phyloP scores from a whole-genome alignment of 2,797 vertebrate genomes.

The Crypturellus tataupa region DNA sequence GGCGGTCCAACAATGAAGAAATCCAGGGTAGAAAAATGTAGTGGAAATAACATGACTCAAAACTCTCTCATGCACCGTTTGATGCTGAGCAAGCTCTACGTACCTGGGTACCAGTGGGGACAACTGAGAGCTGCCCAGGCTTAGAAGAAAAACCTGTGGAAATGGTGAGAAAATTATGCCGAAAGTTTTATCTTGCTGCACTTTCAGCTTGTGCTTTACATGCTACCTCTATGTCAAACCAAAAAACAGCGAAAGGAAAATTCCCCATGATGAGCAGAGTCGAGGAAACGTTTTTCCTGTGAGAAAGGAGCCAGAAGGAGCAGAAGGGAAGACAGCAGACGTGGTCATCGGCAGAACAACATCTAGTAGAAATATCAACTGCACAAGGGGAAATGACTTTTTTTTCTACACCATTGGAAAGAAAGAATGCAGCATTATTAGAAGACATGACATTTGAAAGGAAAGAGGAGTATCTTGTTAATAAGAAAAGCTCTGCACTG shows the following conservation, averaged over 20 bases:
- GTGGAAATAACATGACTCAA: not conserved
- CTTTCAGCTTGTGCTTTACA: not conserved
- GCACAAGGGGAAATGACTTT: not conserved
- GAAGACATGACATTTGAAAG: not conserved
- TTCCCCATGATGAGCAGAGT: not conserved
- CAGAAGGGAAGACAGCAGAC: not conserved
- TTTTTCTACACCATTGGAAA: not conserved
- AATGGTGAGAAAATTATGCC: not conserved
- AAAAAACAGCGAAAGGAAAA: not conserved
- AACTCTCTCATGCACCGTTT: not conserved
- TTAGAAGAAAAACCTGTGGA: not conserved
- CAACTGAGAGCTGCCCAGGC: fast-evolving
- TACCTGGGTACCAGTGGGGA: not conserved
- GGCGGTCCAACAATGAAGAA: not conserved
- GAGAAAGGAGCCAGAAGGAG: not conserved
- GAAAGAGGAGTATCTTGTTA: not conserved
- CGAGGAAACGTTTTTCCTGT: not conserved
- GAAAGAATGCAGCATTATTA: not conserved
- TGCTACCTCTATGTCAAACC: not conserved
- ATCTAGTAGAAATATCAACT: not conserved
- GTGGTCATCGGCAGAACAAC: not conserved
- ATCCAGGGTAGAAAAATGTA: not conserved
- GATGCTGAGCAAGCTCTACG: not conserved
- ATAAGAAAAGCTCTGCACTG: not conserved
- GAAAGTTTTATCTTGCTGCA: not conserved